Base-by-base conservation (phyloP, 2,888 invertebrate genomes). In the Morinoia aosen region DNA sequence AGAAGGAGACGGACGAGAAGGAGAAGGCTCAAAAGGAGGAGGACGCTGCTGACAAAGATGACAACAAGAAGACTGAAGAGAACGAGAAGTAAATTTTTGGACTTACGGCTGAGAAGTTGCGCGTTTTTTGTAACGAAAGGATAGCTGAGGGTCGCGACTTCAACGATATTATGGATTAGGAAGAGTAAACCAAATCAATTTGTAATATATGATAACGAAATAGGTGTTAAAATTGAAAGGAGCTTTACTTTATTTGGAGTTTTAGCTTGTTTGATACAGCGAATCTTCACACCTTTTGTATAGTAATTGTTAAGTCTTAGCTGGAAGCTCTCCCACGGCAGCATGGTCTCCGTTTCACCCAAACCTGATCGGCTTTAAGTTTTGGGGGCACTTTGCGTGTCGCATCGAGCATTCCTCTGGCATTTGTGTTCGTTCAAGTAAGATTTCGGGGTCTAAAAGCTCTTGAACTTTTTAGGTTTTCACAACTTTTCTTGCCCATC, bases 1-100 rank as follows among this genome's bases (percentile, higher is more conserved):
- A 96, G 39, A 96, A 96, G 96, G 96, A 96, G 93, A 96, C 96
- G 33, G 95, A 96, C 56, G 96, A 96, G 95, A 96, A 96, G 91
- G 96, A 96, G 95, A 96, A 96, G 95, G 96, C 96, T 64, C 96
- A 96, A 88, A 96, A 96, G 95, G 96, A 96, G 64, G 96, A 96
- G 91, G 96, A 96, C 90, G 96, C 96, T 94, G 96, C 96, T 14
- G 96, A 96, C 64, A 96, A 96, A 58, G 96, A 95, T 95, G 96
- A 96, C 95, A 96, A 96, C 94, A 96, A 96, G 96, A 96, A 96
- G 95, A 95, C 96, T 40, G 96, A 96, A 95, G 96, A 96, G 76
- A 96, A 96, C 64, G 96, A 96, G 93, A 96, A 96, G 95, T 96
- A 96, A 95, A 96, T 58, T 19, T 19, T 56, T 56, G 61, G 61